Conservation (phyloP, 2,797 vertebrate genomes). For the Vireo griseus region DNA sequence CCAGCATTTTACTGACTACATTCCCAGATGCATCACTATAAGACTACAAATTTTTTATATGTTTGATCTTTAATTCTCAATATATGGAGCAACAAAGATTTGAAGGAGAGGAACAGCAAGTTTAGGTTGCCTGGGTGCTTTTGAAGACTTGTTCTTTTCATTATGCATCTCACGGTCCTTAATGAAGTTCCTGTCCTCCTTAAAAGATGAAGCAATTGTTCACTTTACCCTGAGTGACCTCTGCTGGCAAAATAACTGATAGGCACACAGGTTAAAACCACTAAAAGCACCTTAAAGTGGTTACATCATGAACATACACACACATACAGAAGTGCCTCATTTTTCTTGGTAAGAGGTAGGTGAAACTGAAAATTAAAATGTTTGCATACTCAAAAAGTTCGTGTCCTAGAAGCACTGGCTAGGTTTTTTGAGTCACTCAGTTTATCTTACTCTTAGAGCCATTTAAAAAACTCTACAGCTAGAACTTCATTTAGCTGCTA, state of each 20-base stretch:
- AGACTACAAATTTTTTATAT: neutral
- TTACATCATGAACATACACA: neutral
- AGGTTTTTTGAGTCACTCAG: neutral
- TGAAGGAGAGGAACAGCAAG: neutral
- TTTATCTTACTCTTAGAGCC: neutral
- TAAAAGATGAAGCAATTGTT: constrained; percentile 45
- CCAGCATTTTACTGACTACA: neutral
- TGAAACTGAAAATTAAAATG: neutral
- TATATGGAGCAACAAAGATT: neutral
- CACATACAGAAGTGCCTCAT: accelerated
- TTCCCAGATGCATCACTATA: neutral
- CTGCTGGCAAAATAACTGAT: constrained; percentile 63
- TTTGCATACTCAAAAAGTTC: neutral
- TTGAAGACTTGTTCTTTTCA: neutral
- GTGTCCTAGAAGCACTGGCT: neutral
- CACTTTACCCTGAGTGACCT: constrained; percentile 72
- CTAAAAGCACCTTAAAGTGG: neutral
- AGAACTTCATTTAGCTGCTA: neutral
- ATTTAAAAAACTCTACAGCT: neutral
- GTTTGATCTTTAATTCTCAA: neutral
- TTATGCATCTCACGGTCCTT: neutral
- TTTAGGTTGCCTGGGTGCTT: neutral
- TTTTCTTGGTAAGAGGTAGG: neutral
- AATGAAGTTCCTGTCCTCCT: neutral
- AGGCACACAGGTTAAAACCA: neutral